Conservation (phyloP, 2,888 invertebrate species). For the Chrysolina americana region DNA sequence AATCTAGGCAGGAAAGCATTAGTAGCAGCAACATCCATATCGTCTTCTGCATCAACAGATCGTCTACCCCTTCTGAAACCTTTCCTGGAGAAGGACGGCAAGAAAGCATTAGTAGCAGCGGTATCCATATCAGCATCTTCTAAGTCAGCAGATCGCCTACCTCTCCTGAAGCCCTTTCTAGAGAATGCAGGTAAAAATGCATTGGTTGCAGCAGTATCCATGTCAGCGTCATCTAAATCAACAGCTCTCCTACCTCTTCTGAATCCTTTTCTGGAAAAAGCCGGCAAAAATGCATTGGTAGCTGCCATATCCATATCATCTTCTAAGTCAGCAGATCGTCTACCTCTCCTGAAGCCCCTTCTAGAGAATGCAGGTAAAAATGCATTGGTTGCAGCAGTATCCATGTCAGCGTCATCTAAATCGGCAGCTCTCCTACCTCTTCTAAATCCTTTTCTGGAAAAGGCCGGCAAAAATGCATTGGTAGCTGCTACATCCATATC, state of each 20-base stretch:
- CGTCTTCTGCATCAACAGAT: neutral
- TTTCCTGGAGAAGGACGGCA: conserved; percentile 15
- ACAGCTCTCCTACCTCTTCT: conserved; percentile 35
- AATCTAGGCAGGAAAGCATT: neutral
- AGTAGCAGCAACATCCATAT: neutral
- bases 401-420: conserved; percentile 33
- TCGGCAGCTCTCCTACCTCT: conserved; percentile 34
- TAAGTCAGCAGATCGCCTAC: conserved; percentile 33
- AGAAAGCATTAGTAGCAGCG: conserved; percentile 7
- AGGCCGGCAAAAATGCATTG: conserved; percentile 39
- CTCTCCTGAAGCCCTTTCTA: conserved; percentile 41
- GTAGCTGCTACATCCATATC: conserved; percentile 29
- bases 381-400: conserved; percentile 31
- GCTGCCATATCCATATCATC: conserved; percentile 32
- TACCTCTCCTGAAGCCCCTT: conserved; percentile 40
- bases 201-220: conserved; percentile 38
- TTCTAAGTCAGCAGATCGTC: conserved; percentile 32
- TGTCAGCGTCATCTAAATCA: conserved; percentile 30
- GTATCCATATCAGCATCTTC: conserved; percentile 33
- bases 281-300: conserved; percentile 38
- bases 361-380: conserved; percentile 45
- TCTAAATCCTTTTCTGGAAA: conserved; percentile 41
- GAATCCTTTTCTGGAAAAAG: conserved; percentile 40
- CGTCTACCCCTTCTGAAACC: conserved; percentile 4
- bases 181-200: conserved; percentile 46